phyloP scores from a whole-genome alignment of 1,140 invertebrate genomes.

The Chlorops oryzae region DNA sequence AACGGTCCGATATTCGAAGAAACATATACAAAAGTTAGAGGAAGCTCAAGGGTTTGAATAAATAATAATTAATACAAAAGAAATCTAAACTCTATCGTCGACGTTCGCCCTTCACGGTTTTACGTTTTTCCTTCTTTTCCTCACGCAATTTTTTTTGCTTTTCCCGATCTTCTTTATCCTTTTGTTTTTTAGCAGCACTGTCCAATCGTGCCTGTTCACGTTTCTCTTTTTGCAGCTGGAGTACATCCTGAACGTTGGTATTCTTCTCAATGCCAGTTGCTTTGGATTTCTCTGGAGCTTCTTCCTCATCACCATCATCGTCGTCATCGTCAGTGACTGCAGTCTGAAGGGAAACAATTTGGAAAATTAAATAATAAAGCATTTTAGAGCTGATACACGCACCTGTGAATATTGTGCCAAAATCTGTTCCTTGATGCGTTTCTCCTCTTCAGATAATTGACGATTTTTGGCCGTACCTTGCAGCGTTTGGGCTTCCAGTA shows the following conservation, averaged over 20 bases:
- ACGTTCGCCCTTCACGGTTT: conserved; percentile 78
- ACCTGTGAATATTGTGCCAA: conserved; percentile 74
- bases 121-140: conserved; percentile 83
- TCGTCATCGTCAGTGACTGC: conserved; percentile 40
- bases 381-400: conserved; percentile 4
- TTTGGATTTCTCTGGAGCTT: conserved; percentile 32
- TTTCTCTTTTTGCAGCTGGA: conserved; percentile 67
- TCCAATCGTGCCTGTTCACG: conserved; percentile 71
- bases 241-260: conserved; percentile 68
- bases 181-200: conserved; percentile 77
- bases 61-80: background rate
- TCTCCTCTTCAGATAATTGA: conserved; percentile 72
- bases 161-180: conserved; percentile 75
- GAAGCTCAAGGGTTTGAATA: too few species aligned
- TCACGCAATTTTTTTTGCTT: conserved; percentile 79
- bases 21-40: too few species aligned
- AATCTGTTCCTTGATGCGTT: conserved; percentile 72
- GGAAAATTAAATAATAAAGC: too few species aligned
- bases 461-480: conserved; percentile 55
- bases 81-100: conserved; percentile 62
- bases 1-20: too few species aligned
- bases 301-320: conserved; percentile 16
- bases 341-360: conserved; percentile 26
- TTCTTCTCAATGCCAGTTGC: conserved; percentile 55
- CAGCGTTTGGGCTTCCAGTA: conserved; percentile 66